A percentile compares a stretch with the other conserved stretches of the same genome.
phyloP scores from a whole-genome alignment of 2,888 invertebrate genomes.

The Gymnoscelis rufifasciata region DNA sequence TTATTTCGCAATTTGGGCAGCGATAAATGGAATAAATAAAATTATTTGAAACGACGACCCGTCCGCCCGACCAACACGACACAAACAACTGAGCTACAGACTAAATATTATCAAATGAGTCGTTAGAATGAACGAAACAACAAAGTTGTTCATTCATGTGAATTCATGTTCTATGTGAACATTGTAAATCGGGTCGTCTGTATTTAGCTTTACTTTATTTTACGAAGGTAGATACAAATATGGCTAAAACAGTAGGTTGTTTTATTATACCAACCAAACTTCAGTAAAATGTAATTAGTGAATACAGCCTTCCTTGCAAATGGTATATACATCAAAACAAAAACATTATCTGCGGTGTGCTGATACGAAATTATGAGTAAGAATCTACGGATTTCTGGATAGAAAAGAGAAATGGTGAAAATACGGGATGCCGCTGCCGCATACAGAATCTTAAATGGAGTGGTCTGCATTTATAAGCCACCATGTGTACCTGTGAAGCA shows the following conservation, averaged over 20 bases:
- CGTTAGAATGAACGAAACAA: too few species aligned
- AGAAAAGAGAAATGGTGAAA: constrained; percentile 38
- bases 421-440: constrained; percentile 75
- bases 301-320: too few species aligned
- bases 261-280: too few species aligned
- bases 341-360: not conserved
- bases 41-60: constrained; percentile 42
- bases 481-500: constrained; percentile 74
- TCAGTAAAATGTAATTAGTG: too few species aligned
- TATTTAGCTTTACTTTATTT: too few species aligned
- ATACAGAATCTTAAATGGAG: constrained; percentile 84
- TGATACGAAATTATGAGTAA: too few species aligned
- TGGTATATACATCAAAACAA: not conserved
- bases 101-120: not conserved
- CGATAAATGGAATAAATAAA: constrained; percentile 35
- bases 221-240: too few species aligned
- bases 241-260: too few species aligned
- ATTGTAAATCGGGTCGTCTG: too few species aligned
- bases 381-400: not conserved
- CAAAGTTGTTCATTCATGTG: too few species aligned
- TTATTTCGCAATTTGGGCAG: constrained; percentile 30
- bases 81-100: constrained; percentile 11
- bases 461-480: constrained; percentile 90
- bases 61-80: constrained; percentile 24
- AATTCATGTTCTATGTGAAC: too few species aligned